Conservation (phyloP, 1,140 invertebrate species). For the Drosophila varians region DNA sequence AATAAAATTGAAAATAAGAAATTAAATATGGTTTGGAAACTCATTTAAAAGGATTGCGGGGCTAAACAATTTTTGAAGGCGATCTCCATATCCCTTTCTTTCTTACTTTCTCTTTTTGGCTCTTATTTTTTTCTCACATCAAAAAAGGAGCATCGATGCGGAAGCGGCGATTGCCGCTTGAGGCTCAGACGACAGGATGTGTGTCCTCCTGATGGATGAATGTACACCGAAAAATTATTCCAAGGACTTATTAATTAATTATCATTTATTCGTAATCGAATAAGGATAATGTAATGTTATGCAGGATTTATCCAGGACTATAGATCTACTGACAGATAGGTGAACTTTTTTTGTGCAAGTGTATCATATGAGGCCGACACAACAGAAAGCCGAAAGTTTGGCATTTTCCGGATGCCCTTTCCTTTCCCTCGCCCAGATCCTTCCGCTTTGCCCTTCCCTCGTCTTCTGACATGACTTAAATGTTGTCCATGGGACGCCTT, state of each 20-base stretch:
- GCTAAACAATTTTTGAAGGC: not conserved
- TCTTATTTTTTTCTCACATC: slow-evolving; percentile 17
- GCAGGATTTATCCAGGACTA: too few relatives aligned
- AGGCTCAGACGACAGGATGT: slow-evolving; percentile 46
- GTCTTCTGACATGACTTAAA: slow-evolving; percentile 53
- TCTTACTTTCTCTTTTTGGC: slow-evolving; percentile 14
- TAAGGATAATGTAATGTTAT: too few relatives aligned
- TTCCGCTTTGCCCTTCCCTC: not conserved
- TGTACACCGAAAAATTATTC: not conserved
- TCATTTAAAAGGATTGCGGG: too few relatives aligned
- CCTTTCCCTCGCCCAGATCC: not conserved
- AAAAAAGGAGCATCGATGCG: slow-evolving; percentile 75
- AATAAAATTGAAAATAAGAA: too few relatives aligned
- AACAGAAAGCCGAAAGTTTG: slow-evolving; percentile 44
- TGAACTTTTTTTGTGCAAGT: not conserved
- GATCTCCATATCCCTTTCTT: not conserved
- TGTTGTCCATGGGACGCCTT: slow-evolving; percentile 74
- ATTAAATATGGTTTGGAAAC: too few relatives aligned
- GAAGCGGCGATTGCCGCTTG: slow-evolving; percentile 72
- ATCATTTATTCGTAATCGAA: too few relatives aligned
- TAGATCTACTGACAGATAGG: too few relatives aligned
- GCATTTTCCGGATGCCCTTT: not conserved
- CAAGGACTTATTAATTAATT: not conserved
- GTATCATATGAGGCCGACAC: slow-evolving; percentile 13
- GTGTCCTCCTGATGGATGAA: slow-evolving; percentile 40